Conservation (phyloP, 2,888 invertebrate genomes). For the Thera britannica region DNA sequence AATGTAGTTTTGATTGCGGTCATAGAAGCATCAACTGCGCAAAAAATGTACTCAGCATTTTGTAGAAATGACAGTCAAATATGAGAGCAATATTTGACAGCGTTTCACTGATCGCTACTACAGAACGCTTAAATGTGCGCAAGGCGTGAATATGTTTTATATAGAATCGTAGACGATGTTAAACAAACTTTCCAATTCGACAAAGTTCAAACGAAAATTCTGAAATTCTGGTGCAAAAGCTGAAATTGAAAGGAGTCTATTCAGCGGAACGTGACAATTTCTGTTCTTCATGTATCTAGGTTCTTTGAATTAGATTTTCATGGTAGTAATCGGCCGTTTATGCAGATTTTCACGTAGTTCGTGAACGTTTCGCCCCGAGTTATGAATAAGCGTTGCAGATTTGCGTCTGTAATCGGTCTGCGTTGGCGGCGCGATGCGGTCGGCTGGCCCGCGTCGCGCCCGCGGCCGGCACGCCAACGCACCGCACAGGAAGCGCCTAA, state of each 20-base stretch:
- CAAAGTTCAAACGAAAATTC: constrained; percentile 21
- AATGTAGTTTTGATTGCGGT: constrained; percentile 36
- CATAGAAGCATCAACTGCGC: constrained; percentile 30
- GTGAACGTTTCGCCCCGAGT: constrained; percentile 67
- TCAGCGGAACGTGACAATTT: constrained; percentile 48
- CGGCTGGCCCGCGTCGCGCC: constrained; percentile 34
- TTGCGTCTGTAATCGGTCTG: constrained; percentile 65
- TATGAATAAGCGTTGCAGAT: constrained; percentile 75
- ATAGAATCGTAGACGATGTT: constrained; percentile 7
- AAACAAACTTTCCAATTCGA: constrained; percentile 21
- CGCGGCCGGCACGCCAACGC: constrained; percentile 45
- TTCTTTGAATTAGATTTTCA: constrained; percentile 63
- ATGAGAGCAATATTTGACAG: too few species aligned
- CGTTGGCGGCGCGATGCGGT: constrained; percentile 4
- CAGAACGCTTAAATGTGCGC: too few species aligned
- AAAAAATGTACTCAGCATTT: constrained; percentile 17
- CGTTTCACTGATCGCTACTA: too few species aligned
- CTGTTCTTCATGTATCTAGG: constrained; percentile 54
- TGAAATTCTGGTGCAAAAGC: constrained; percentile 33
- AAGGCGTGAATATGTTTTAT: not conserved
- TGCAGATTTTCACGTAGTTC: constrained; percentile 66
- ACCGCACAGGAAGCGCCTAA: constrained; percentile 62
- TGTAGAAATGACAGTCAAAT: too few species aligned
- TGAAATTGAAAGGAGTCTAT: constrained; percentile 41
- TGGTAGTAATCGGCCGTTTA: constrained; percentile 69